Evolutionary conservation across 1,140 invertebrate species (phyloP).

Genomic region (Schlechtendalia chinensis): DNA sequence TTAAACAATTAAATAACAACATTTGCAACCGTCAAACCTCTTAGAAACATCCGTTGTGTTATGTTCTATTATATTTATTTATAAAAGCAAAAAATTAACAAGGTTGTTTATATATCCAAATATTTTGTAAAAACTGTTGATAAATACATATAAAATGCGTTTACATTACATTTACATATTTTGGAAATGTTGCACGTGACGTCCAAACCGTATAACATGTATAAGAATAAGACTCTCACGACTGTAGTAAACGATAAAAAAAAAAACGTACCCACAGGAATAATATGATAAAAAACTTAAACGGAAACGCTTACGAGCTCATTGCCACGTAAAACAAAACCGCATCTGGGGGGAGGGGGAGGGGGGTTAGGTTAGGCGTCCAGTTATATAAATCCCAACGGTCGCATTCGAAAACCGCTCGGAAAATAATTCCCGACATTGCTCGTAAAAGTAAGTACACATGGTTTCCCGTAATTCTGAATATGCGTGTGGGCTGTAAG

Average conservation of each 20-base stretch:
- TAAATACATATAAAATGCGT: conserved; percentile 1
- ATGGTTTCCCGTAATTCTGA: conserved; percentile 30
- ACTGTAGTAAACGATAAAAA: conserved; percentile 5
- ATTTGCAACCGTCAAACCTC: too few species aligned
- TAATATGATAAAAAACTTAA: conserved; percentile 15
- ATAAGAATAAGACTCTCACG: neutral
- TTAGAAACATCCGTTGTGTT: too few species aligned
- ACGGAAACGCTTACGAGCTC: conserved; percentile 25
- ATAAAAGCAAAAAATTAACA: too few species aligned
- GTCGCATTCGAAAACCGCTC: conserved; percentile 13
- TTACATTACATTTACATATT: conserved; percentile 10
- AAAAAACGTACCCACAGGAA: conserved; percentile 34
- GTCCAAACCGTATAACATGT: conserved; percentile 21
- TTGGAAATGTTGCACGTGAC: conserved; percentile 10
- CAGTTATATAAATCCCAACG: conserved; percentile 36
- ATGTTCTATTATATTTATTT: too few species aligned
- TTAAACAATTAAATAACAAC: too few species aligned
- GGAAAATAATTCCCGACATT: conserved; percentile 32
- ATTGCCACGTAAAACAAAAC: conserved; percentile 31
- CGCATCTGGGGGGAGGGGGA: neutral
- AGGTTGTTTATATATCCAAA: neutral
- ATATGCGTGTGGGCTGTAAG: neutral
- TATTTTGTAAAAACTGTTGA: neutral
- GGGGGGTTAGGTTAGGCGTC: too few species aligned
- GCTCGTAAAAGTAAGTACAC: conserved; percentile 17